phyloP scores from a whole-genome alignment of 2,113 vertebrate genomes.

The Boleophthalmus pectinirostris region DNA sequence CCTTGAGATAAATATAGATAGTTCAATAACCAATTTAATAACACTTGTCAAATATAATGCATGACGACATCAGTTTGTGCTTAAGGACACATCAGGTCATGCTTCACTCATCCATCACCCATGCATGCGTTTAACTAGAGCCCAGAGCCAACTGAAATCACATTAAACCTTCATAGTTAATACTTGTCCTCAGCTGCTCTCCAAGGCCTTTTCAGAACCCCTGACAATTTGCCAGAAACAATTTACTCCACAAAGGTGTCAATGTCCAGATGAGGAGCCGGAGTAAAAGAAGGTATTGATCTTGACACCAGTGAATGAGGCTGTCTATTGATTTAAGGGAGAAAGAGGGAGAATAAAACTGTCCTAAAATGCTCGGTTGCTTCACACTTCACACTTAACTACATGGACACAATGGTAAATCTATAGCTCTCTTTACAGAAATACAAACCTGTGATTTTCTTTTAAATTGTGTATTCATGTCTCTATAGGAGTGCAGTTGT shows the following conservation, averaged over 20 bases:
- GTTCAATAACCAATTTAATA: not conserved
- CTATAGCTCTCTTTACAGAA: not conserved
- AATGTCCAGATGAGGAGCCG: not conserved
- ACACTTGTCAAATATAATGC: not conserved
- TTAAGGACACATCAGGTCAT: not conserved
- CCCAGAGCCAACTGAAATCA: slow-evolving; percentile 14
- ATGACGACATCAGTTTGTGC: not conserved
- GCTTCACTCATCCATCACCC: slow-evolving; percentile 1
- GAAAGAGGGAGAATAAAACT: not conserved
- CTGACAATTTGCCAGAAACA: slow-evolving; percentile 22
- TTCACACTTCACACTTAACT: not conserved
- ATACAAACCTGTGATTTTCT: not conserved
- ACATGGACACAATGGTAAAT: not conserved
- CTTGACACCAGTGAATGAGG: not conserved
- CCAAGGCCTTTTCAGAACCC: slow-evolving; percentile 10
- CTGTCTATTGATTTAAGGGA: not conserved
- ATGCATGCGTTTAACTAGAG: slow-evolving; percentile 7
- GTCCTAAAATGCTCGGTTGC: not conserved
- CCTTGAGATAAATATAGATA: too few relatives aligned
- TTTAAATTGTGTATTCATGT: not conserved
- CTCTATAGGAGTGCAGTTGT: not conserved
- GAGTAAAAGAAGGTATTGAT: slow-evolving; percentile 14
- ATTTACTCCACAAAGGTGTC: slow-evolving; percentile 22
- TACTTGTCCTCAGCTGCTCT: not conserved
- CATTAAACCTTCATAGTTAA: slow-evolving; percentile 16